phyloP scores from a whole-genome alignment of 2,113 vertebrate species.

The Hystrix cristata region DNA sequence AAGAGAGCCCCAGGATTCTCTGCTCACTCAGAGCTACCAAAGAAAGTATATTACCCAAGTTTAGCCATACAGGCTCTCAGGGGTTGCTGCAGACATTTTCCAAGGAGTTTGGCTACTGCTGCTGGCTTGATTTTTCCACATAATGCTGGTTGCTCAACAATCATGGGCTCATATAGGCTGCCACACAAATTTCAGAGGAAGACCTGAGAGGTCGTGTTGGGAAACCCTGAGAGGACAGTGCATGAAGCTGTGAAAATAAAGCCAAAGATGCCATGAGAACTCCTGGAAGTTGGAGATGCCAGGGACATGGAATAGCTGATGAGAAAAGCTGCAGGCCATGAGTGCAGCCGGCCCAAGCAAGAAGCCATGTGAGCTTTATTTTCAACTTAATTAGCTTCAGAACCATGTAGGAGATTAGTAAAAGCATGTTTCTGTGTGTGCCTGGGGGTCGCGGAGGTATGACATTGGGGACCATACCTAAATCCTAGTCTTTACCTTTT shows the following conservation, averaged over 20 bases:
- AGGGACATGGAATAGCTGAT: background rate
- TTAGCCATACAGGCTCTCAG: background rate
- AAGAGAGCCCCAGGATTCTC: background rate
- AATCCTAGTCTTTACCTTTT: background rate
- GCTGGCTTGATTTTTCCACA: too few species aligned
- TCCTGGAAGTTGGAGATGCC: background rate
- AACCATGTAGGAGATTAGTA: background rate
- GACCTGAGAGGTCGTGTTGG: too few species aligned
- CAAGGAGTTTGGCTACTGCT: background rate
- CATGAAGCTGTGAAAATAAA: background rate
- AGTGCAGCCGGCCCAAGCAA: background rate
- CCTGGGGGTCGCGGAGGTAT: background rate
- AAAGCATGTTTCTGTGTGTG: background rate
- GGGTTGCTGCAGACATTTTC: background rate
- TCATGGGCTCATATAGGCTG: background rate
- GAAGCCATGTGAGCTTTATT: background rate
- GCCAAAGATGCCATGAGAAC: background rate
- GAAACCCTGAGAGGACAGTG: background rate
- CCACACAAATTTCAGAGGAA: background rate
- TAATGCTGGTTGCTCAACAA: background rate
- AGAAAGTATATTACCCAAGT: background rate
- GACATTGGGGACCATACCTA: background rate
- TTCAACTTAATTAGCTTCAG: background rate
- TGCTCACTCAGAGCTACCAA: background rate
- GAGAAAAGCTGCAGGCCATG: background rate